These are phyloP conservation scores for Hemibates koningsi DNA, from an alignment of 2,113 vertebrate species.

Conservation along the genomic window DNA sequence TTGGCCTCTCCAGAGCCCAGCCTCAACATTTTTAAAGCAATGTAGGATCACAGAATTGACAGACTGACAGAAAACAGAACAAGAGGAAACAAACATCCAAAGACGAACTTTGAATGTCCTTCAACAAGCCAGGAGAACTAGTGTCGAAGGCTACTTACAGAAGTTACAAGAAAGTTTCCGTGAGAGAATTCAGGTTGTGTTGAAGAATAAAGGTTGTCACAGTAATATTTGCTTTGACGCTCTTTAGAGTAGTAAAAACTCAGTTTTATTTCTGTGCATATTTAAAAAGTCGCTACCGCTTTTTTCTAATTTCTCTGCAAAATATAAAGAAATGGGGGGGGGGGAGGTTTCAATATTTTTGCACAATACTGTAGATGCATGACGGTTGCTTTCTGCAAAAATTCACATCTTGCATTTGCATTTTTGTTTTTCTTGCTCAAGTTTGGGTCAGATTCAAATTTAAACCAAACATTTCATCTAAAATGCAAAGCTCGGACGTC, in stretches of 20 bases:
- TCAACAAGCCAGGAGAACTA: not conserved
- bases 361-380: not conserved
- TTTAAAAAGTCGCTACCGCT: accelerated
- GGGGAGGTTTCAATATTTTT: not conserved
- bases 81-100: not conserved
- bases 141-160: not conserved
- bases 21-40: not conserved
- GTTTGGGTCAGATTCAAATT: not conserved
- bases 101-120: not conserved
- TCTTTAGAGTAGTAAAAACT: not conserved
- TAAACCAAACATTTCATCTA: not conserved
- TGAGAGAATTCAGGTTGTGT: not conserved
- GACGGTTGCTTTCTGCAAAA: not conserved
- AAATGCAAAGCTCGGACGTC: not conserved
- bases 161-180: not conserved
- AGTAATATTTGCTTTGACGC: not conserved
- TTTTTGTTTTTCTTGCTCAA: not conserved
- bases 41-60: not conserved
- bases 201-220: not conserved
- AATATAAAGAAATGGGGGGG: not conserved
- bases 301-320: not conserved
- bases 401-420: not conserved
- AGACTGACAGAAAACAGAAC: not conserved
- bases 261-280: not conserved
- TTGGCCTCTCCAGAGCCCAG: not conserved